Percentiles rank a stretch among this genome's conserved stretches.
Conservation (phyloP, 2,888 invertebrate species). For the Oxystoma pomonae region DNA sequence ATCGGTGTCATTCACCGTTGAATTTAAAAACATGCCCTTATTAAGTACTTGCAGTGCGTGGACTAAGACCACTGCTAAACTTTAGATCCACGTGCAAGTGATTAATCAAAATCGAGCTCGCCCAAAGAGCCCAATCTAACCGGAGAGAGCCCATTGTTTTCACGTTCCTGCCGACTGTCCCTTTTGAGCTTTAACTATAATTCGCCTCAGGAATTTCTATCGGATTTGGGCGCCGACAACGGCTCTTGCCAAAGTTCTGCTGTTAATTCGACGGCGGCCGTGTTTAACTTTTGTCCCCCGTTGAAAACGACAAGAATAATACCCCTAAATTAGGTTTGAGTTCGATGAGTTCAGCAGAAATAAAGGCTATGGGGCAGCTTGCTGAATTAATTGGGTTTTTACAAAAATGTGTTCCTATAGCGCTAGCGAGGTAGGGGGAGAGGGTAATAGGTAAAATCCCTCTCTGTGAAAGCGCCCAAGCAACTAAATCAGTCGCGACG, state of each 20-base stretch:
- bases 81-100: no score
- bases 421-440: no score
- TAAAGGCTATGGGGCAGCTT: no score
- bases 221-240: slow-evolving; percentile 11
- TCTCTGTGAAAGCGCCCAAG: no score
- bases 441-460: no score
- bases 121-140: background rate
- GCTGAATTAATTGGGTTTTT: background rate
- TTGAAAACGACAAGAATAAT: background rate
- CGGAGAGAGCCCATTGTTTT: background rate
- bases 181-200: slow-evolving; percentile 15
- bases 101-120: background rate
- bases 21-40: no score
- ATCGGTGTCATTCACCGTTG: no score
- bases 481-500: no score
- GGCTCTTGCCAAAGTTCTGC: background rate
- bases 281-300: background rate
- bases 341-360: background rate
- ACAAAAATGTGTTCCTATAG: no score
- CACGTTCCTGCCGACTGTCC: background rate
- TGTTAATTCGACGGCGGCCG: background rate
- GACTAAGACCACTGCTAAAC: no score
- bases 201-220: slow-evolving; percentile 26
- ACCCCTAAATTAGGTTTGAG: background rate
- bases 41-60: no score